Evolutionary conservation across 2,888 invertebrate genomes (phyloP), one percentile per base, ranked within the genome.

Genomic region (Eupelmus urozonus): DNA sequence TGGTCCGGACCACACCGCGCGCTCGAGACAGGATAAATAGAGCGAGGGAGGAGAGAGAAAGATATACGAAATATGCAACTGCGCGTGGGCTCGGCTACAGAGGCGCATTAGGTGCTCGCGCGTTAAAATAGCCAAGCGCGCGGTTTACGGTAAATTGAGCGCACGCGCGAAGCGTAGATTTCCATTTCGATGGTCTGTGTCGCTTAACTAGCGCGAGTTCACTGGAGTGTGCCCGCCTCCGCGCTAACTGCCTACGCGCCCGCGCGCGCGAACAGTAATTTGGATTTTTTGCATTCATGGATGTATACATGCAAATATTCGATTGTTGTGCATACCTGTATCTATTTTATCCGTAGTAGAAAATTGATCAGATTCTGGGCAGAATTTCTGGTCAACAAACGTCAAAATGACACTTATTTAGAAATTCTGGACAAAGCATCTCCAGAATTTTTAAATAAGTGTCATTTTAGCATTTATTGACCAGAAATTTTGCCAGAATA

Each of bases 111-210:
- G 29, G 29, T 29, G n/a, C 20, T 0, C 9, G 42, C n/a, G 34
- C 5, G 42, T 27, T 25, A 55, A 72, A 63, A 63, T 73, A 57
- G 57, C 23, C n/a, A 13, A 2, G 5, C 4, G 18, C 0, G 49
- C 27, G 60, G 20, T 75, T 60, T 53, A 60, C 75, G 75, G 69
- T 69, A 69, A 69, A 76, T 69, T 76, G 29, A 67, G 25, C 60
- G 45, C 51, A 55, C 25, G 62, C 60, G 60, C n/a, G 7, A 27
- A 18, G 62, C 55, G 62, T 62, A 67, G 11, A 76, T 76, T 55
- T 62, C 29, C 60, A 69, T 69, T 69, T 62, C 69, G 67, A 75
- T 25, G 63, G 53, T 7, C 53, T 62, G 75, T 40, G 62, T 20
- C 49, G 27, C 42, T 59, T 57, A 67, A 59, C 42, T 67, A 60